Conservation (phyloP, 2,888 invertebrate genomes). For the Microplitis deprimator region DNA sequence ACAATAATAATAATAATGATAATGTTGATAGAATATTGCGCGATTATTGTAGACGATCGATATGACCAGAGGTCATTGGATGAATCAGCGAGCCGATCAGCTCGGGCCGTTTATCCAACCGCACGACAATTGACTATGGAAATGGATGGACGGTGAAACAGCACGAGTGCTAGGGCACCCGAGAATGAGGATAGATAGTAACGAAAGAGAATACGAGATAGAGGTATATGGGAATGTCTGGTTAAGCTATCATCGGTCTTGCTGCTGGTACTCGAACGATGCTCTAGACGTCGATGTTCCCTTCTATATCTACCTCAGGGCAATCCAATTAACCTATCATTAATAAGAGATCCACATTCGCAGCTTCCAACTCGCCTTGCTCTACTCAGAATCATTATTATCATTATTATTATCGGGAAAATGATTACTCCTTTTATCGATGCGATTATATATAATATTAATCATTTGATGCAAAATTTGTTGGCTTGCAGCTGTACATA, state of each 20-base stretch:
- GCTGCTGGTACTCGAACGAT: conserved; percentile 23
- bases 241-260: conserved; percentile 27
- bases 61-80: conserved; percentile 13
- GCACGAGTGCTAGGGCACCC: background rate
- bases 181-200: background rate
- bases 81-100: conserved; percentile 3
- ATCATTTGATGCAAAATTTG: background rate
- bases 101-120: conserved; percentile 8
- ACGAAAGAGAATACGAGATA: background rate
- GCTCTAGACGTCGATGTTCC: background rate
- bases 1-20: background rate
- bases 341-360: conserved; percentile 60
- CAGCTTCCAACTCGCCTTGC: background rate
- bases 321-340: conserved; percentile 63
- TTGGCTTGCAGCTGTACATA: background rate
- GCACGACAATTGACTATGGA: conserved; percentile 16
- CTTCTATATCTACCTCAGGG: background rate
- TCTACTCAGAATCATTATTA: background rate
- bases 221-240: conserved; percentile 2
- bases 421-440: background rate
- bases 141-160: background rate
- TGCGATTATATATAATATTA: background rate
- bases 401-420: background rate
- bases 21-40: conserved; percentile 7
- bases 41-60: conserved; percentile 11